Evolutionary conservation across 1,140 invertebrate species (phyloP).

Genomic region (Diabrotica undecimpunctata): DNA sequence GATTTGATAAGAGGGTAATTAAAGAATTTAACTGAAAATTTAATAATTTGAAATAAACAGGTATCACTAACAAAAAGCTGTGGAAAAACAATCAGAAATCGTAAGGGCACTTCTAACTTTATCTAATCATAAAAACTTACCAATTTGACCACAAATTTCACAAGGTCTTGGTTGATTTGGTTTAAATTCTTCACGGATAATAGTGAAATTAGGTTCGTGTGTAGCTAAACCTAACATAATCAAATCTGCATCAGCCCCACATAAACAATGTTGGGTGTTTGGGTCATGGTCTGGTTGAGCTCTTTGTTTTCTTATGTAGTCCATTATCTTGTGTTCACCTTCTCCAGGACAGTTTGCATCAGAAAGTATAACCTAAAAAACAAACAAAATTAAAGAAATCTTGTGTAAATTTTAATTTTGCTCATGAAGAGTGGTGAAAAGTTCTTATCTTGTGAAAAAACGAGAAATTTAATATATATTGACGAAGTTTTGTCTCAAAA

Average conservation of each 20-base stretch:
- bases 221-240: conserved; percentile 98
- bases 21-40: too few relatives aligned
- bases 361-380: conserved; percentile 73
- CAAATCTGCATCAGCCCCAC: conserved; percentile 98
- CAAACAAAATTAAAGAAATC: neutral
- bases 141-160: conserved; percentile 93
- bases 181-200: conserved; percentile 97
- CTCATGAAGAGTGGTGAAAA: neutral
- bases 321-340: conserved; percentile 99
- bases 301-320: conserved; percentile 94
- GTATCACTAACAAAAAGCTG: too few relatives aligned
- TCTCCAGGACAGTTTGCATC: conserved; percentile 99
- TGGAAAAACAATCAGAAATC: too few relatives aligned
- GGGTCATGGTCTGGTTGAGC: conserved; percentile 95
- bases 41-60: too few relatives aligned
- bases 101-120: too few relatives aligned
- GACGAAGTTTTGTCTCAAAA: too few relatives aligned
- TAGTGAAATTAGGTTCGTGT: conserved; percentile 98
- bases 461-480: too few relatives aligned
- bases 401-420: neutral
- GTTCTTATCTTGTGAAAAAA: neutral
- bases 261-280: conserved; percentile 95
- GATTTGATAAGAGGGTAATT: too few relatives aligned
- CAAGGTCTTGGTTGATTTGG: conserved; percentile 95
- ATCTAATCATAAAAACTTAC: conserved; percentile 47